Evolutionary conservation across 2,888 invertebrate genomes (phyloP).

Genomic region (Catocala fraxini): DNA sequence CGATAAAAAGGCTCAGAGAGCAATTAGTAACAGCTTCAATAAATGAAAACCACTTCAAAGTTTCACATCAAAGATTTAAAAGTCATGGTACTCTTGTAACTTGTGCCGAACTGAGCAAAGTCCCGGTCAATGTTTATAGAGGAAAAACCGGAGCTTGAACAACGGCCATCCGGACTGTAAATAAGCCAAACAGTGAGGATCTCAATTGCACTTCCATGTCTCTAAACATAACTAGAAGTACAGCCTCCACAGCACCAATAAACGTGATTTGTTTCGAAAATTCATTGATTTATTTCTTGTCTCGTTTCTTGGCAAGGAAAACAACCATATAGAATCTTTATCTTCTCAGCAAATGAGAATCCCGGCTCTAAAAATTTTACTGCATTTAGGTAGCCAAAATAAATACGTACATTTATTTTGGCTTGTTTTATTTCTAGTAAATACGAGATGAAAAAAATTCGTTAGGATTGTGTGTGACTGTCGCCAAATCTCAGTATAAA

Average conservation of each 20-base stretch:
- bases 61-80: background rate
- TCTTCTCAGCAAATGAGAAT: constrained; percentile 29
- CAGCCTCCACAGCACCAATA: constrained; percentile 18
- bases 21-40: too few species aligned
- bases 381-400: constrained; percentile 22
- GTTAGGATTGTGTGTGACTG: background rate
- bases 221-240: constrained; percentile 29
- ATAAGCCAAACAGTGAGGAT: constrained; percentile 52
- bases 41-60: too few species aligned
- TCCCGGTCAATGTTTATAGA: constrained; percentile 64
- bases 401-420: constrained; percentile 20
- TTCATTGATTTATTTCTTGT: constrained; percentile 35
- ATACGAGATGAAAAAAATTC: constrained; percentile 1
- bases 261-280: constrained; percentile 46
- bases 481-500: background rate
- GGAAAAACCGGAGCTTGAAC: constrained; percentile 54
- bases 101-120: constrained; percentile 35
- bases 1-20: too few species aligned
- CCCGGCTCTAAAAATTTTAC: constrained; percentile 33
- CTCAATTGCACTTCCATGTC: constrained; percentile 54
- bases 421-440: constrained; percentile 20
- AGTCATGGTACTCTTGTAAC: constrained; percentile 20
- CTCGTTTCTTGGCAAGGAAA: constrained; percentile 25
- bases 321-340: constrained; percentile 20
- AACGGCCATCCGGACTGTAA: constrained; percentile 53